Base-by-base conservation (phyloP, 2,888 invertebrate genomes). In the Chrysolina oricalcia region DNA sequence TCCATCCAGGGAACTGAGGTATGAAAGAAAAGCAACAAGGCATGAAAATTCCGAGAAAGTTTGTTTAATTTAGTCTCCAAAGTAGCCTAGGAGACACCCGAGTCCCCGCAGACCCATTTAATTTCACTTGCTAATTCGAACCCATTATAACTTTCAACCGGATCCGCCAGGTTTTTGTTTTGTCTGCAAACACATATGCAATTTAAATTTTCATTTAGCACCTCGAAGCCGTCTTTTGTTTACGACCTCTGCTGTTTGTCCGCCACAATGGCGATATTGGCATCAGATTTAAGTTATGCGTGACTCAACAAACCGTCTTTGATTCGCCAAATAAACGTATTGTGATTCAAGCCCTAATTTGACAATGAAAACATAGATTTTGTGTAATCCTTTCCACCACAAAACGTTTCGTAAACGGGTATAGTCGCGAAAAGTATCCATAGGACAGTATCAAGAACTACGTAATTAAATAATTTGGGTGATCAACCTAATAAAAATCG, bases 41-140 rank as follows among this genome's bases (percentile, higher is more conserved):
- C 46, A 40, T 59, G 65, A 35, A 48, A 63, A 70, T 70, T 70
- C 48, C 19, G 56, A 67, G 66, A 69, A 78, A 78, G 46, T 74
- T 74, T 13, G 66, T 76, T 70, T 75, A 76, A 73, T 74, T 74
- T 74, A 41, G 74, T 41, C 41, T 63, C 43, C 70, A 64, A 46
- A 75, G 63, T 53, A 40, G 70, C 68, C 64, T 64, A 65, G 69
- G 62, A 66, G 69, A 64, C 40, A 66, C 53, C 72, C 56, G 41
- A 40, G 68, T 65, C 76, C 73, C 70, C 21, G 27, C 53, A 67
- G 71, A 73, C 71, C 46, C 75, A 75, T 76, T 78, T 78, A 75
- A 78, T 78, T 78, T 78, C 66, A 78, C 76, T 76, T 76, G 78
- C 78, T 78, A 78, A 78, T 78, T 71, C 72, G 40, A 56, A 50